A percentile compares a stretch with the other conserved stretches of the same genome.
phyloP scores from a whole-genome alignment of 2,797 vertebrate species.

The Pseudochirops cupreus region DNA sequence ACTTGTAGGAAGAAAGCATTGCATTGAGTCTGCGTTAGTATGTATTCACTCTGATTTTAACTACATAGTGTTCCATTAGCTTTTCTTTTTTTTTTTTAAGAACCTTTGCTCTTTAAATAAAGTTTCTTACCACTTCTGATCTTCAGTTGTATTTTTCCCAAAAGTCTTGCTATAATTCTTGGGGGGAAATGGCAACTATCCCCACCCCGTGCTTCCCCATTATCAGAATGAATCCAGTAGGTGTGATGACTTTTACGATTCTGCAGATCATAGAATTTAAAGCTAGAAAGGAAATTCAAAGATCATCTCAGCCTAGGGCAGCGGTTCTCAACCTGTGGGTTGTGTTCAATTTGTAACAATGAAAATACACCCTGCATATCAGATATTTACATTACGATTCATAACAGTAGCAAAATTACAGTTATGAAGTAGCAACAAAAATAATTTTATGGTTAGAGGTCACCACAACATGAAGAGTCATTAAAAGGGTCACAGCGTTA shows the following conservation, averaged over 20 bases:
- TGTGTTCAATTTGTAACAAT: too few species aligned
- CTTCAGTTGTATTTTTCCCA: slow-evolving; percentile 21
- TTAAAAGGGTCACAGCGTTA: too few species aligned
- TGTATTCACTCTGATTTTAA: neutral
- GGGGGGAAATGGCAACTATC: neutral
- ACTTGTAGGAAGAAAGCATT: slow-evolving; percentile 46
- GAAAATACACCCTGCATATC: too few species aligned
- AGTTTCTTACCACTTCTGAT: slow-evolving; percentile 53
- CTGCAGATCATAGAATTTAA: neutral
- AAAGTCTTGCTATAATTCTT: slow-evolving; percentile 6
- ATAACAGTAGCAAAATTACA: too few species aligned
- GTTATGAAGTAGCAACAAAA: too few species aligned
- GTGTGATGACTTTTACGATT: neutral
- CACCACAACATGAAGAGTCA: too few species aligned
- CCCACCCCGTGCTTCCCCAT: neutral
- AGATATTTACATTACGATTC: too few species aligned
- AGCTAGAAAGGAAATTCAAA: neutral
- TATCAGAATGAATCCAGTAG: neutral
- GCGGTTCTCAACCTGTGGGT: too few species aligned
- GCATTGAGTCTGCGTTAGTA: neutral
- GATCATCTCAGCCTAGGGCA: neutral
- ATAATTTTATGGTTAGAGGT: too few species aligned
- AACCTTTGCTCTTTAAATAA: slow-evolving; percentile 76
- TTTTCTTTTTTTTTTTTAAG: slow-evolving; percentile 39
- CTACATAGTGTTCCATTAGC: slow-evolving; percentile 30